phyloP scores from a whole-genome alignment of 2,113 vertebrate species.

The Tenebrosternarchus preto region DNA sequence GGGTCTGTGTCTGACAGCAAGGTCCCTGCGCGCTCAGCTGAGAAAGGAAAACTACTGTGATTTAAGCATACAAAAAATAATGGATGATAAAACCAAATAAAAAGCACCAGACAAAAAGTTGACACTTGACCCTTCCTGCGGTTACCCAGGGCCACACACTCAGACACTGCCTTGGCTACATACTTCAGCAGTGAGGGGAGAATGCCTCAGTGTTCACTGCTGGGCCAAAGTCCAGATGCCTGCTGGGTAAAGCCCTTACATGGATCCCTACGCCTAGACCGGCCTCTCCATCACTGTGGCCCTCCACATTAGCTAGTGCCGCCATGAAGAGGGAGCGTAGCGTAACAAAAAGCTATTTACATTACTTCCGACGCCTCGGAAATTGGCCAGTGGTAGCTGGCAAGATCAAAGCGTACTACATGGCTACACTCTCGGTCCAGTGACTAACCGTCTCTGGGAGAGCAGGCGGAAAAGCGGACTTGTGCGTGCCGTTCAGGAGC shows the following conservation, averaged over 20 bases:
- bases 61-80: background rate
- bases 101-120: background rate
- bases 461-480: constrained; percentile 23
- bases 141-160: too few species aligned
- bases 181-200: background rate
- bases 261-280: background rate
- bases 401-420: constrained; percentile 2
- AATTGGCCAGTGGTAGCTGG: background rate
- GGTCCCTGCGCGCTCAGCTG: background rate
- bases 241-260: background rate
- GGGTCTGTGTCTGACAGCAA: background rate
- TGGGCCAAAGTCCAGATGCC: background rate
- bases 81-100: too few species aligned
- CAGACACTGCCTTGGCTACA: background rate
- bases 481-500: constrained; percentile 26
- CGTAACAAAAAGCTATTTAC: background rate
- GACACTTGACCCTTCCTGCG: background rate
- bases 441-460: background rate
- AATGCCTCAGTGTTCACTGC: background rate
- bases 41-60: background rate
- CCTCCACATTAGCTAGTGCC: background rate
- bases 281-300: background rate
- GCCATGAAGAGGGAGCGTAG: background rate
- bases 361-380: background rate
- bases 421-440: constrained; percentile 1